Percentiles rank a stretch among this genome's conserved stretches.
Conservation (phyloP, 2,113 vertebrate species). For the Nothocercus julius region DNA sequence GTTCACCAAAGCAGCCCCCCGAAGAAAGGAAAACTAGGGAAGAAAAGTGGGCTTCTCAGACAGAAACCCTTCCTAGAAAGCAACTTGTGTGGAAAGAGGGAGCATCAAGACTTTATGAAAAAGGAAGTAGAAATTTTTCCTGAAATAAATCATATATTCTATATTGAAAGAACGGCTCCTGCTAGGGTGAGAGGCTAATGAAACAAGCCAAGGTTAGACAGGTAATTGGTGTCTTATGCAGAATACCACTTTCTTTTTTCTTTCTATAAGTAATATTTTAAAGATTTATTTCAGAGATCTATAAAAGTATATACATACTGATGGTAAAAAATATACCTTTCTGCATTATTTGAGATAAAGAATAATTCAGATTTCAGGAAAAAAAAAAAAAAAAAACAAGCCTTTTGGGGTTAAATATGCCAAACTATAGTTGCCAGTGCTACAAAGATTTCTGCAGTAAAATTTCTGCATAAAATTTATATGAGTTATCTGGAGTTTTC, state of each 20-base stretch:
- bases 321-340: background rate
- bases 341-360: background rate
- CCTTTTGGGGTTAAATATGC: background rate
- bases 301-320: background rate
- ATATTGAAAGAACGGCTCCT: background rate
- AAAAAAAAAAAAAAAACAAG: background rate
- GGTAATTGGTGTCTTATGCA: background rate
- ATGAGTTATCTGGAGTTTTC: background rate
- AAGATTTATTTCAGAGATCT: background rate
- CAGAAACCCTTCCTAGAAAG: background rate
- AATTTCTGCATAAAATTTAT: background rate
- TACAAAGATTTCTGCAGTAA: background rate
- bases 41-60: background rate
- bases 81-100: background rate
- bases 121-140: background rate
- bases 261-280: background rate
- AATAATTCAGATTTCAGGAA: background rate
- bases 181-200: background rate
- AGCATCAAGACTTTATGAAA: background rate
- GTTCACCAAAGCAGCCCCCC: background rate
- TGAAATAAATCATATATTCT: background rate
- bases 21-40: background rate
- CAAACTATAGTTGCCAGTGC: background rate
- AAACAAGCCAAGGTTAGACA: background rate
- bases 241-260: background rate